These are phyloP conservation scores for Cataglyphis albicans DNA, from an alignment of 2,888 invertebrate genomes.

Conservation along the genomic window DNA sequence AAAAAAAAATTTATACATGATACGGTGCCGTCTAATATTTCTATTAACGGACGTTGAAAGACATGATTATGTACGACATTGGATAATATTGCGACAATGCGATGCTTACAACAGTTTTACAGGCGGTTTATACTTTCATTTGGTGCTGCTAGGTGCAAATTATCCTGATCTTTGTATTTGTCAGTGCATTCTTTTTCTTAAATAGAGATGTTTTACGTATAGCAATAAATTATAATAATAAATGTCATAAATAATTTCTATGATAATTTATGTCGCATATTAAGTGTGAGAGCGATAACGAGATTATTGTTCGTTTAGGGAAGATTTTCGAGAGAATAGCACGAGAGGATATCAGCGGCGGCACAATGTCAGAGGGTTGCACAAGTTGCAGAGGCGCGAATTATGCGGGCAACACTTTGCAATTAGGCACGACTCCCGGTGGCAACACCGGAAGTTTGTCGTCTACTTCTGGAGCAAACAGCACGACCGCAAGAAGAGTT, in stretches of 20 bases:
- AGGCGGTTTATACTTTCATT: conserved; percentile 17
- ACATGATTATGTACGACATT: conserved; percentile 10
- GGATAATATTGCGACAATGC: conserved; percentile 24
- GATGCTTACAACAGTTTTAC: conserved; percentile 26
- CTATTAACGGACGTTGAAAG: conserved; percentile 20
- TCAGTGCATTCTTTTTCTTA: background rate
- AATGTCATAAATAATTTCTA: background rate
- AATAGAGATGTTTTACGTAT: background rate
- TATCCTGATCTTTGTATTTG: background rate
- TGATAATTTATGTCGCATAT: background rate
- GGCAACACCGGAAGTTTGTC: conserved; percentile 76
- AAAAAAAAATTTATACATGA: conserved; percentile 2
- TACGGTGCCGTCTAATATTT: conserved; percentile 13
- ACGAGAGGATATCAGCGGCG: conserved; percentile 43
- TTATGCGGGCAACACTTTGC: conserved; percentile 77
- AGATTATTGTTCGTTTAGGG: conserved; percentile 27
- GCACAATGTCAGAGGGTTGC: conserved; percentile 82
- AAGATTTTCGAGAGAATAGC: conserved; percentile 20
- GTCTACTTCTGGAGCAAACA: conserved; percentile 60
- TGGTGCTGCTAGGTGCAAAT: background rate
- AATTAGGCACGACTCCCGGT: conserved; percentile 77
- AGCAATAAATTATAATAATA: background rate
- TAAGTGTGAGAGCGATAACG: background rate
- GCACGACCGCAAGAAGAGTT: conserved; percentile 75
- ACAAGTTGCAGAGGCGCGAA: conserved; percentile 82